phyloP scores from a whole-genome alignment of 2,888 invertebrate genomes.

The Tiliacea citrago region DNA sequence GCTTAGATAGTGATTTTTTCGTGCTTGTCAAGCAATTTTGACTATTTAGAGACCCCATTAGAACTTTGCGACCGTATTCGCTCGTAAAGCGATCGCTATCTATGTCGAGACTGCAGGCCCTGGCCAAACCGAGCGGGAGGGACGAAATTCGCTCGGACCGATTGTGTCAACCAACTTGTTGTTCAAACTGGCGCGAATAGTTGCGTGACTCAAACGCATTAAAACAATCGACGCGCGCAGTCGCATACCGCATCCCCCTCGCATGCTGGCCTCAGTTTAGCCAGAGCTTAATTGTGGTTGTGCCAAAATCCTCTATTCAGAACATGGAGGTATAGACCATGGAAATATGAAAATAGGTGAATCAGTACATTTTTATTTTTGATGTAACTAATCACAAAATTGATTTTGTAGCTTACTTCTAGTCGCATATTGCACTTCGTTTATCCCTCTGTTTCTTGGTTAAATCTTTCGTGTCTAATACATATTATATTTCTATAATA shows the following conservation, averaged over 20 bases:
- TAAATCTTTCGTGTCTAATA: conserved; percentile 45
- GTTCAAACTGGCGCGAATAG: background rate
- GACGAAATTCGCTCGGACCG: background rate
- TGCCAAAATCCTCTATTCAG: conserved; percentile 42
- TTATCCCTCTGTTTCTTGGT: conserved; percentile 41
- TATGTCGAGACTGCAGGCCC: background rate
- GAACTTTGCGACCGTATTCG: too few relatives aligned
- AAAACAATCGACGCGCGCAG: background rate
- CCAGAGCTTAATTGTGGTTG: conserved; percentile 16
- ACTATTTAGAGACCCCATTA: too few relatives aligned
- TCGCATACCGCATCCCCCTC: background rate
- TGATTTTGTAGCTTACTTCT: conserved; percentile 58
- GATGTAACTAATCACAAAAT: conserved; percentile 25
- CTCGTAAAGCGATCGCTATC: too few relatives aligned
- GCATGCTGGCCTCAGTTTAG: background rate
- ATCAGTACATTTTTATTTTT: conserved; percentile 22
- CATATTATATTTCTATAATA: conserved; percentile 55
- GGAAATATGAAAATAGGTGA: conserved; percentile 15
- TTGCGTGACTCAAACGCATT: background rate
- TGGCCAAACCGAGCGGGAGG: background rate
- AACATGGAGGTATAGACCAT: conserved; percentile 26
- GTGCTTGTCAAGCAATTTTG: too few relatives aligned
- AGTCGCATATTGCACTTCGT: conserved; percentile 60
- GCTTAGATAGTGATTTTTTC: too few relatives aligned
- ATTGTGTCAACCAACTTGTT: background rate